A percentile compares a stretch with the other conserved stretches of the same genome.
Conservation (phyloP, 2,888 invertebrate genomes). For the Synanthedon myopaeformis region DNA sequence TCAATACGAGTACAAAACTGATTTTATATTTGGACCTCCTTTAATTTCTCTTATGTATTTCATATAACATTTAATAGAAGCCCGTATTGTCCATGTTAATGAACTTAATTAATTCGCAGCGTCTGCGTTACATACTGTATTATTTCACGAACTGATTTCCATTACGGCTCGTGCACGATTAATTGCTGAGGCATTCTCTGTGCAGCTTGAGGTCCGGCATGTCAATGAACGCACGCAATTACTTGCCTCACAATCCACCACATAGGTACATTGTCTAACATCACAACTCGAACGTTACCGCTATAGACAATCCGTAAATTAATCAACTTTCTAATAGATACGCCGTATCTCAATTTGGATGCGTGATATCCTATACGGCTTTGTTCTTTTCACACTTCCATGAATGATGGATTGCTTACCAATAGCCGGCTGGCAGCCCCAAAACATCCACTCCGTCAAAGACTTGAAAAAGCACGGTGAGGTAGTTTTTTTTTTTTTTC, state of each 20-base stretch:
- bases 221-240: conserved; percentile 63
- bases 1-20: too few relatives aligned
- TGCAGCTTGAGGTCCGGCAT: conserved; percentile 38
- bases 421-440: conserved; percentile 45
- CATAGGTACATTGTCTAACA: background rate
- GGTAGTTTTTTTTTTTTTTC: conserved; percentile 10
- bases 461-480: conserved; percentile 29
- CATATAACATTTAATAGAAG: too few relatives aligned
- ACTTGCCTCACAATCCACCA: conserved; percentile 10
- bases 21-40: too few relatives aligned
- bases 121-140: background rate
- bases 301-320: conserved; percentile 22
- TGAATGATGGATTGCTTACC: conserved; percentile 58
- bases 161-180: conserved; percentile 47
- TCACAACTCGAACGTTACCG: conserved; percentile 16
- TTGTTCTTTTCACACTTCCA: conserved; percentile 41
- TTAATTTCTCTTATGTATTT: too few relatives aligned
- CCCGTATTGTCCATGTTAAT: too few relatives aligned
- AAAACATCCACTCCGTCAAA: conserved; percentile 40
- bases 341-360: conserved; percentile 23
- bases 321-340: conserved; percentile 25
- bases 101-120: background rate
- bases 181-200: conserved; percentile 56
- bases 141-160: conserved; percentile 33
- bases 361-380: conserved; percentile 25